Base-by-base conservation (phyloP, 2,797 vertebrate genomes). In the Cossypha niveicapilla region DNA sequence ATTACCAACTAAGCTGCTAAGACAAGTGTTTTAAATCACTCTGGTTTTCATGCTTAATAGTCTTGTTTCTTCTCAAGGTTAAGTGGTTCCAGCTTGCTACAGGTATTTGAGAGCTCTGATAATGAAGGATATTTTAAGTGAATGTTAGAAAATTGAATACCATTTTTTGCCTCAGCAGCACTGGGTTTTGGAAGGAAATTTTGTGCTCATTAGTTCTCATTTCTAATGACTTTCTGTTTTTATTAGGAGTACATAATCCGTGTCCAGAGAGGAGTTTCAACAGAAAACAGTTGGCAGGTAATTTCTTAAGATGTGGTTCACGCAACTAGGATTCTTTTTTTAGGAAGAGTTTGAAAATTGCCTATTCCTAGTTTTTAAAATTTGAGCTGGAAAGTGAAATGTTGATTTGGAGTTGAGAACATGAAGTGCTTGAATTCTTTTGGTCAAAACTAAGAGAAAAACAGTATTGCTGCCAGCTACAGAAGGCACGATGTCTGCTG, bases 271-370 rank as follows among this genome's bases (percentile, higher is more conserved):
- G 99, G 99, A 65, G 98, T 99, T 97, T 98, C 98, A 57, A 88
- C 98, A 91, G 99, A 99, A 88, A 99, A 99, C 97, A 99, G 98
- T 94, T 99, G 99, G 99, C 99, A 99, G 98, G 99, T 99, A 98
- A 98, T 96, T 90, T 84, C 42, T 78, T 65, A 44, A 83, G 28
- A 9, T 67, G n/a, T 68, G 28, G 13, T 50, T 80, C 12, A 1
- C 35, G 25, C 41, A 89, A 51, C 35, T 8, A 34, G 41, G 23
- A n/a, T 58, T 62, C 32, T 32, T 81, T 88, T 86, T 84, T 81
- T 48, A 78, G 48, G 30, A 86, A 54, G 50, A 67, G n/a, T 58
- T 74, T 77, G 32, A 76, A 68, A 89, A 54, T 81, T 85, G 13
- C 28, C 37, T 86, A 56, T 76, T 79, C 35, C 18, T 65, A 24